Conservation (phyloP, 2,797 vertebrate species). For the Siniperca undulata region DNA sequence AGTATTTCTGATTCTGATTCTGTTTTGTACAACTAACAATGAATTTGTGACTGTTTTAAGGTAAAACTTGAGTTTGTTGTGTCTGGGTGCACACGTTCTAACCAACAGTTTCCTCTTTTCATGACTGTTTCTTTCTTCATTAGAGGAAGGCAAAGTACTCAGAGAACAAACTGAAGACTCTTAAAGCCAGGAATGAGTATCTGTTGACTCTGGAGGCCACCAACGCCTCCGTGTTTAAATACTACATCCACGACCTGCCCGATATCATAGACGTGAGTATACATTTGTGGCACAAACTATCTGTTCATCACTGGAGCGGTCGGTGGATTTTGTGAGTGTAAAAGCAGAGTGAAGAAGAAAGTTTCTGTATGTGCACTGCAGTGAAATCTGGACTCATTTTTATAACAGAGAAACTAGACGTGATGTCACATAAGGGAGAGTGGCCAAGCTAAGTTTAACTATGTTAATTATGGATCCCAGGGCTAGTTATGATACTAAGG, state of each 20-base stretch:
- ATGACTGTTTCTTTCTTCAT: slow-evolving; percentile 20
- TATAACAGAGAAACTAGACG: no score
- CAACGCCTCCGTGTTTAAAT: slow-evolving; percentile 98
- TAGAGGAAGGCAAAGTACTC: slow-evolving; percentile 99
- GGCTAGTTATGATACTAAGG: no score
- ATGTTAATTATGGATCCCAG: no score
- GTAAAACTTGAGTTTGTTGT: no score
- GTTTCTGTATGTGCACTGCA: no score
- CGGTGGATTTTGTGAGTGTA: no score
- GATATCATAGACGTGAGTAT: slow-evolving; percentile 98
- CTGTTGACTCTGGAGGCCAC: slow-evolving; percentile 97
- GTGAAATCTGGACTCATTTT: no score
- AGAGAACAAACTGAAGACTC: slow-evolving; percentile 98
- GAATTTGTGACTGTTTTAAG: no score
- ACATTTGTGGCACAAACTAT: neutral
- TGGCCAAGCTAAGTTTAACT: no score
- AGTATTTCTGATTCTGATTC: no score
- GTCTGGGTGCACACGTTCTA: neutral
- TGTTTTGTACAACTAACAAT: neutral
- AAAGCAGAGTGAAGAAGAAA: no score
- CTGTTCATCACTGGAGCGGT: neutral
- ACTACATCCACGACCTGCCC: slow-evolving; percentile 98
- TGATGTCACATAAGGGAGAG: no score
- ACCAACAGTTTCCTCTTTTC: neutral
- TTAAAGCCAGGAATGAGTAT: slow-evolving; percentile 98